These are phyloP conservation scores for Amiota mariae DNA, from an alignment of 2,888 invertebrate species.

Conservation along the genomic window DNA sequence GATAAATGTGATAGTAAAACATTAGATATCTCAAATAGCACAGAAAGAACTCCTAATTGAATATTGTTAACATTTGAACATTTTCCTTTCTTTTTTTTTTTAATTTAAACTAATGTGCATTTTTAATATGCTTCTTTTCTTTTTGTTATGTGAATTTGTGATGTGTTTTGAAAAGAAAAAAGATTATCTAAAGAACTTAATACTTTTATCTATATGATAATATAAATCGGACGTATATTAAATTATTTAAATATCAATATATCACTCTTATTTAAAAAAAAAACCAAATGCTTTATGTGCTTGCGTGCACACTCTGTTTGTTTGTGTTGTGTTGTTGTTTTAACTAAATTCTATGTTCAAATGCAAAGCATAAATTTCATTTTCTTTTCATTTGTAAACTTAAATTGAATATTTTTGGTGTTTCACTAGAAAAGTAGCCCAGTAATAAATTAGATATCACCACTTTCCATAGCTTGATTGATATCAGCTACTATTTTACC, in stretches of 20 bases:
- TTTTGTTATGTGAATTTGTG: too few relatives aligned
- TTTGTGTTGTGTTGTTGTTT: conserved; percentile 28
- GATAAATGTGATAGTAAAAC: too few relatives aligned
- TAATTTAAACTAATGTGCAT: too few relatives aligned
- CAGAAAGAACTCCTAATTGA: too few relatives aligned
- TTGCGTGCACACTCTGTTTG: conserved; percentile 25
- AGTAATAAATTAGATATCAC: conserved; percentile 75
- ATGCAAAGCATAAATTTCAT: conserved; percentile 28
- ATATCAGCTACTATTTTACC: conserved; percentile 80
- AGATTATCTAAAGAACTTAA: too few relatives aligned
- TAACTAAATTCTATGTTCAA: conserved; percentile 44
- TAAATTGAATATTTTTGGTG: conserved; percentile 34
- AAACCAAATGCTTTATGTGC: conserved; percentile 33
- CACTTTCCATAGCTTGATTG: conserved; percentile 79
- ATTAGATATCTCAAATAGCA: too few relatives aligned
- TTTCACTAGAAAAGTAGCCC: conserved; percentile 14
- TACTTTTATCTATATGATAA: background rate
- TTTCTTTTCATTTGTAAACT: conserved; percentile 1
- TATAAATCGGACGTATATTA: conserved; percentile 54
- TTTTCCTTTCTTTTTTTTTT: too few relatives aligned
- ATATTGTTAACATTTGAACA: too few relatives aligned
- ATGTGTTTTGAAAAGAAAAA: too few relatives aligned
- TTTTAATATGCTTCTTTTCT: too few relatives aligned
- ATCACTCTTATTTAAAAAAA: conserved; percentile 57
- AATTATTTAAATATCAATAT: conserved; percentile 46